These are phyloP conservation scores for Meloidogyne floridensis DNA, from an alignment of 1,140 invertebrate species.

Conservation along the genomic window DNA sequence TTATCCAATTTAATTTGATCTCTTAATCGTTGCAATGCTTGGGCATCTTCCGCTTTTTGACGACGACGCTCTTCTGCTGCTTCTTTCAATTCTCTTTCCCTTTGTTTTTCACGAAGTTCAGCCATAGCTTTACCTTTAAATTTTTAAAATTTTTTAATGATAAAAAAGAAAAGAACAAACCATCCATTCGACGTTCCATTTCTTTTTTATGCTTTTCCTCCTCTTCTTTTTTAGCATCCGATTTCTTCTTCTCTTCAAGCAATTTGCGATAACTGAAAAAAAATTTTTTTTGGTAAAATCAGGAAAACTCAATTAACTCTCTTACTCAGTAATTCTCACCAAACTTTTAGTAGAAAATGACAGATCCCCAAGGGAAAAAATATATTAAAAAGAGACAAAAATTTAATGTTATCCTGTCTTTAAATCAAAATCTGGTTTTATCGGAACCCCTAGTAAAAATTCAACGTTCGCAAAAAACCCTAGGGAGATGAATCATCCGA, in stretches of 20 bases:
- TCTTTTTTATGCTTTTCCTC: slow-evolving; percentile 40
- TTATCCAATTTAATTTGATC: slow-evolving; percentile 40
- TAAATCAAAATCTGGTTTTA: too few relatives aligned
- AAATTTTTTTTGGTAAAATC: background rate
- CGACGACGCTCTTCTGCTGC: slow-evolving; percentile 35
- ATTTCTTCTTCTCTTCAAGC: slow-evolving; percentile 35
- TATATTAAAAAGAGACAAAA: too few relatives aligned
- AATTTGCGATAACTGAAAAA: slow-evolving; percentile 35
- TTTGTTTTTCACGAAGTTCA: slow-evolving; percentile 37
- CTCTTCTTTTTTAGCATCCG: slow-evolving; percentile 35
- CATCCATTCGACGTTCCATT: slow-evolving; percentile 34
- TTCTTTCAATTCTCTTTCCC: slow-evolving; percentile 35
- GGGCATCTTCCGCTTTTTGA: slow-evolving; percentile 38
- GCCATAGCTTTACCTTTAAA: slow-evolving; percentile 34
- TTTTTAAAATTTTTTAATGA: background rate
- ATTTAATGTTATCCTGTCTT: too few relatives aligned
- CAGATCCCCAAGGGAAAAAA: too few relatives aligned
- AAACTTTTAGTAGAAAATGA: too few relatives aligned
- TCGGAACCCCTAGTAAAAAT: too few relatives aligned
- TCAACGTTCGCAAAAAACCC: too few relatives aligned
- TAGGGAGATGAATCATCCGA: too few relatives aligned
- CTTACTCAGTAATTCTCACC: too few relatives aligned
- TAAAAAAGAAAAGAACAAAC: slow-evolving; percentile 6
- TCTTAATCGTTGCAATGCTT: slow-evolving; percentile 32
- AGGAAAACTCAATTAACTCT: background rate